These are phyloP conservation scores for Pterophyllum scalare DNA, from an alignment of 2,113 vertebrate species.

Conservation along the genomic window DNA sequence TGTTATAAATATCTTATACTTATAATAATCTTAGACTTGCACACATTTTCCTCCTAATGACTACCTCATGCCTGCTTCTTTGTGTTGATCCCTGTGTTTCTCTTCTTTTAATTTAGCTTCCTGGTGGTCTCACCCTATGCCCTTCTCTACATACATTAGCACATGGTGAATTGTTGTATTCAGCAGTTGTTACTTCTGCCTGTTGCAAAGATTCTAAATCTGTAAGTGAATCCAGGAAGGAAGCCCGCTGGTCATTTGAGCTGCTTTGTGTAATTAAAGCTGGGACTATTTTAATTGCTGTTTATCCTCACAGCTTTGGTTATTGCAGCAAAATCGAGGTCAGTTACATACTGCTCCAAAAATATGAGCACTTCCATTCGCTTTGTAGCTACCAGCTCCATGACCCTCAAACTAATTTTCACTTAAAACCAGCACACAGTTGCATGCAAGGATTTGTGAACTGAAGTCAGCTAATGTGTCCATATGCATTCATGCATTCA, in stretches of 20 bases:
- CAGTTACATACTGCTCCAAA: constrained; percentile 55
- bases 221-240: constrained; percentile 19
- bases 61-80: constrained; percentile 6
- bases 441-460: background rate
- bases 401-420: constrained; percentile 21
- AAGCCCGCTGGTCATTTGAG: constrained; percentile 70
- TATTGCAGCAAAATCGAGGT: constrained; percentile 72
- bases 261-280: constrained; percentile 80
- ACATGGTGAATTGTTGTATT: background rate
- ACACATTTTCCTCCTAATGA: background rate
- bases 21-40: background rate
- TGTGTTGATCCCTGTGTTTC: background rate
- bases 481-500: background rate
- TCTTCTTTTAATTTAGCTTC: background rate
- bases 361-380: background rate
- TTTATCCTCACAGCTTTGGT: constrained; percentile 77
- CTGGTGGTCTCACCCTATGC: background rate
- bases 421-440: constrained; percentile 11
- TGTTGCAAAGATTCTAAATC: constrained; percentile 1
- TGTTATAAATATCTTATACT: no score
- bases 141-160: background rate
- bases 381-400: background rate
- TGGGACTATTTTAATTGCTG: constrained; percentile 78
- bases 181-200: background rate
- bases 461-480: background rate